Percentiles rank a stretch among this genome's conserved stretches.
Evolutionary conservation across 1,140 invertebrate species (phyloP).

Genomic region (Globodera ellingtonae): DNA sequence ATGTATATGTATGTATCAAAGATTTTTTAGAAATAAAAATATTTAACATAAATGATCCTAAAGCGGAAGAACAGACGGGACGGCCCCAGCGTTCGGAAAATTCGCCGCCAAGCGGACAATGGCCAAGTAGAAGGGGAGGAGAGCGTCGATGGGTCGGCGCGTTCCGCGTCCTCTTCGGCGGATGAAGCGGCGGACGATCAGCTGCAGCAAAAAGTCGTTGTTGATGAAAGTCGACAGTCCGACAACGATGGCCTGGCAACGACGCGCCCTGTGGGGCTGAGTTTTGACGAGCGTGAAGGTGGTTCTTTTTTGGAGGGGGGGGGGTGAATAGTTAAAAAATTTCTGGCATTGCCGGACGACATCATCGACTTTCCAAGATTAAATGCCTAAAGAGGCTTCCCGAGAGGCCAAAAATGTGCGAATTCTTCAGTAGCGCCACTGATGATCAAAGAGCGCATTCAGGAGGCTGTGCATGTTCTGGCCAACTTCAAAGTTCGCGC

Average conservation of each 20-base stretch:
- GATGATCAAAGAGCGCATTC: slow-evolving; percentile 80
- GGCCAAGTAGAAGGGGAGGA: not conserved
- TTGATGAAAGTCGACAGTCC: not conserved
- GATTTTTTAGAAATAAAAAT: too few species aligned
- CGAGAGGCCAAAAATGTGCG: too few species aligned
- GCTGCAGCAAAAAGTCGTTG: not conserved
- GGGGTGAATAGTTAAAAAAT: too few species aligned
- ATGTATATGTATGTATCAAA: too few species aligned
- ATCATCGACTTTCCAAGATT: too few species aligned
- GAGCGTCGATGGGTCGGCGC: not conserved
- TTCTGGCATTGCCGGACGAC: too few species aligned
- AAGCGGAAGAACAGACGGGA: too few species aligned
- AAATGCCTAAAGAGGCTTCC: too few species aligned
- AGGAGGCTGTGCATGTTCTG: slow-evolving; percentile 78
- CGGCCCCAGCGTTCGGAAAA: too few species aligned
- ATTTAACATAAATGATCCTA: slow-evolving; percentile 13
- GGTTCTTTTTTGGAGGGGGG: not conserved
- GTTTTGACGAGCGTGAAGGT: slow-evolving; percentile 35
- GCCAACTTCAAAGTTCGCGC: slow-evolving; percentile 83
- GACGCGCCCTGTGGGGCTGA: not conserved
- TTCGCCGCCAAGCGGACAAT: slow-evolving; percentile 17
- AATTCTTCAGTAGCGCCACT: not conserved
- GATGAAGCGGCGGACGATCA: slow-evolving; percentile 4
- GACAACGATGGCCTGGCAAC: not conserved
- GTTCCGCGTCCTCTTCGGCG: not conserved